Conservation (phyloP, 2,797 vertebrate genomes). For the Sebastes elongatus region DNA sequence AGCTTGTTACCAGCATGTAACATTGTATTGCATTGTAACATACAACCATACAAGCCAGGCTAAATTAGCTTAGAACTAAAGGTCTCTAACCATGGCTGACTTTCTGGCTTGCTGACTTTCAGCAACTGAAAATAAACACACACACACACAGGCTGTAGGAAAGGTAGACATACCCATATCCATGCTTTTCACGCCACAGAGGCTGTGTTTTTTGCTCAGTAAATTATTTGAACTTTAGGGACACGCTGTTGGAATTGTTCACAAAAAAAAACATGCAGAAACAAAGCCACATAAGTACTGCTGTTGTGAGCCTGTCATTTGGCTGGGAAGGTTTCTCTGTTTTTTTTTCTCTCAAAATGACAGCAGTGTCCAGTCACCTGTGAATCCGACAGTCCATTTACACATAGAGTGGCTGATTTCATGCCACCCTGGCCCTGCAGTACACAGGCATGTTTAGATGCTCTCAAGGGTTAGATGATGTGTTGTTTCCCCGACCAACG, state of each 20-base stretch:
- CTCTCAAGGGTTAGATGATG: conserved; percentile 66
- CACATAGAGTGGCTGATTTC: conserved; percentile 82
- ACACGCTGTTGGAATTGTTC: conserved; percentile 27
- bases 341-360: conserved; percentile 18
- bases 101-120: not conserved
- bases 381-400: conserved; percentile 80
- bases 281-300: conserved; percentile 54
- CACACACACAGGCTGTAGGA: not conserved
- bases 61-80: not conserved
- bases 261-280: conserved; percentile 56
- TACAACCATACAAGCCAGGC: not conserved
- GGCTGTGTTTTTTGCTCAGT: not conserved
- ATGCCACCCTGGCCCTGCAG: conserved; percentile 68
- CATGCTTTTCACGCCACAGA: conserved; percentile 6
- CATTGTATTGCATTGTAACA: not conserved
- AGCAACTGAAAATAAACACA: not conserved
- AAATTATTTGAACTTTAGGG: conserved; percentile 36
- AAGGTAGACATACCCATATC: not conserved
- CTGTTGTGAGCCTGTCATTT: conserved; percentile 38
- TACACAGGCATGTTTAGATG: conserved; percentile 54
- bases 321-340: conserved; percentile 28
- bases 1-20: not conserved
- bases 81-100: not conserved
- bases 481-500: conserved; percentile 66
- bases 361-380: conserved; percentile 66